phyloP scores from a whole-genome alignment of 1,140 invertebrate genomes.

The Drosophila kepulauana region DNA sequence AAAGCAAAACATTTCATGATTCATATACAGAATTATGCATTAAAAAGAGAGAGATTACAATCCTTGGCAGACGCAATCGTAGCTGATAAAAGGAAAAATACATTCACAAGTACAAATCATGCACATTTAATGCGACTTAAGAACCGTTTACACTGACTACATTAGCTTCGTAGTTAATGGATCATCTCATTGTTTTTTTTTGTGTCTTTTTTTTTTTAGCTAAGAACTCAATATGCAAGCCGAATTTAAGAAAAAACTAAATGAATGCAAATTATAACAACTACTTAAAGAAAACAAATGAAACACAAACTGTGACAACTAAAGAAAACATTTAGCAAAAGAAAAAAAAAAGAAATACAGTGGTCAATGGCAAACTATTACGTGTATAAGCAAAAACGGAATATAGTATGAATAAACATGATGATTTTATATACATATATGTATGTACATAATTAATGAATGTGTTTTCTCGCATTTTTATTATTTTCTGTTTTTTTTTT shows the following conservation, averaged over 20 bases:
- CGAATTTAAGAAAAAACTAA: conserved; percentile 63
- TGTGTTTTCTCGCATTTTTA: conserved; percentile 15
- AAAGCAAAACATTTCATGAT: not conserved
- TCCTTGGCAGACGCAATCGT: conserved; percentile 20
- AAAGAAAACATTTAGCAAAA: conserved; percentile 9
- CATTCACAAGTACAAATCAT: conserved; percentile 9
- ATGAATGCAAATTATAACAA: conserved; percentile 4
- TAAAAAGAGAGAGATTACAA: conserved; percentile 9
- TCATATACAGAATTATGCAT: not conserved
- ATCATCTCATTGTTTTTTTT: conserved; percentile 4
- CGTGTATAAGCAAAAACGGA: conserved; percentile 66
- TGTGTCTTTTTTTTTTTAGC: conserved; percentile 15
- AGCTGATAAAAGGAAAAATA: not conserved
- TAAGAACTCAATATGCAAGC: conserved; percentile 53
- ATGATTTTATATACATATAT: conserved; percentile 65
- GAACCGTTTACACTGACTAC: conserved; percentile 7
- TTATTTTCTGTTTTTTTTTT: not conserved
- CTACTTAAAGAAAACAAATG: not conserved
- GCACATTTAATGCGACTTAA: conserved; percentile 10
- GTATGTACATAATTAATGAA: conserved; percentile 28
- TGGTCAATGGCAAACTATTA: conserved; percentile 81
- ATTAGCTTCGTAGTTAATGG: not conserved
- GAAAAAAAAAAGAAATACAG: conserved; percentile 32
- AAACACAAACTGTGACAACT: conserved; percentile 31
- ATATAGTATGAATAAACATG: conserved; percentile 65